phyloP scores from a whole-genome alignment of 2,113 vertebrate genomes.

The Hirundichthys speculiger region DNA sequence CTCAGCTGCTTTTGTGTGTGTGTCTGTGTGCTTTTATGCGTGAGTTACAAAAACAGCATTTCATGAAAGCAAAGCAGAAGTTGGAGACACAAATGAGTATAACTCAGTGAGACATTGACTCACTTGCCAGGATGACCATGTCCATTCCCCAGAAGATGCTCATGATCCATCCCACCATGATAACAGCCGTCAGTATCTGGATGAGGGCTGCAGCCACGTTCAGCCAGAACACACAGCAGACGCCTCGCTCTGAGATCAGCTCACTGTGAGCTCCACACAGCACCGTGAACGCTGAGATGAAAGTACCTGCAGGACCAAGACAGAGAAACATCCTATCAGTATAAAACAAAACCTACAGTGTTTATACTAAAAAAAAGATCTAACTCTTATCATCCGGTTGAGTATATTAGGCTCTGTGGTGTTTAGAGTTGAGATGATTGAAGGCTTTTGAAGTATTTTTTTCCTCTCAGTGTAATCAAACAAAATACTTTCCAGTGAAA shows the following conservation, averaged over 20 bases:
- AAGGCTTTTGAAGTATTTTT: conserved; percentile 13
- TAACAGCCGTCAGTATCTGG: conserved; percentile 94
- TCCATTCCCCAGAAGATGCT: conserved; percentile 99
- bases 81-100: fast-evolving
- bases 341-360: not conserved
- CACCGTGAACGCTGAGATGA: conserved; percentile 94
- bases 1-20: too few relatives aligned
- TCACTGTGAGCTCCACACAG: conserved; percentile 94
- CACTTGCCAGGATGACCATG: conserved; percentile 99
- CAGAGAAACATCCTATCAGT: not conserved
- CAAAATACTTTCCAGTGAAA: conserved; percentile 1
- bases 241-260: conserved; percentile 87
- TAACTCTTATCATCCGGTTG: not conserved
- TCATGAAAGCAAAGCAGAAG: not conserved
- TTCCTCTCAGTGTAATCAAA: conserved; percentile 10
- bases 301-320: conserved; percentile 83
- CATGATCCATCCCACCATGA: conserved; percentile 99
- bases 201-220: conserved; percentile 96
- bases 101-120: conserved; percentile 59
- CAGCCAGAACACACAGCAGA: conserved; percentile 97
- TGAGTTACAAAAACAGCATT: too few relatives aligned
- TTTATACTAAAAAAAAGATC: not conserved
- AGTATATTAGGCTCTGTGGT: not conserved
- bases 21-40: too few relatives aligned
- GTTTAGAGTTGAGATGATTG: conserved; percentile 4